Evolutionary conservation across 2,888 invertebrate genomes (phyloP), one percentile per base, ranked within the genome.

Genomic region (Mythimna lalbum): DNA sequence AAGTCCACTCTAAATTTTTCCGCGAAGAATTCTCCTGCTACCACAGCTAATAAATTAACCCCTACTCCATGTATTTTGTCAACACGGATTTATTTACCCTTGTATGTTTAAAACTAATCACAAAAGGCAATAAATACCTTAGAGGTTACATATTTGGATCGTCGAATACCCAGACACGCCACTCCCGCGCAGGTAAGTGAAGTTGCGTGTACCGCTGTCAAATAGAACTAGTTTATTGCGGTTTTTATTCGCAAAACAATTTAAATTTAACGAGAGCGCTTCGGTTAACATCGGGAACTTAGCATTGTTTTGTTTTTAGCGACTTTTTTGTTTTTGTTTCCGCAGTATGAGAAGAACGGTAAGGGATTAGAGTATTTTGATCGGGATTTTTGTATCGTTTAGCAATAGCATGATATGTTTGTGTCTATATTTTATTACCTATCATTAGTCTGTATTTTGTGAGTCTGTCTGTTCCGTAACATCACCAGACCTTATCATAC

Each of bases 171-270:
- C 75, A 68, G 82, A 92, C 93, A 90, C 83, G 86, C 86, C 88
- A 90, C 93, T 93, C 92, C 87, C 81, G 92, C 92, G 92, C 93
- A 91, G 89, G 89, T 95, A 95, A 95, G 95, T 95, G 92, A 93
- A 93, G 90, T 94, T 95, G 92, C 95, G 87, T 95, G 95, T 95
- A 90, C 79, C 84, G 88, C 90, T 93, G 93, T 93, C 95, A 90
- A 90, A 93, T 91, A 90, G 90, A 87, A 84, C 91, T 91, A 92
- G 91, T 95, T 95, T 95, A 95, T 93, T 87, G 90, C 86, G 87
- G 90, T 90, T 93, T 93, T 91, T 90, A 90, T 90, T 81, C 84
- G 81, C 64, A 82, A 87, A 87, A 89, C 89, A 89, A 90, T 90
- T 91, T 91, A 90, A 93, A 91, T 92, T 89, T 90, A 90, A 89